Conservation (phyloP, 2,888 invertebrate genomes). For the Hyposoter dolosus region DNA sequence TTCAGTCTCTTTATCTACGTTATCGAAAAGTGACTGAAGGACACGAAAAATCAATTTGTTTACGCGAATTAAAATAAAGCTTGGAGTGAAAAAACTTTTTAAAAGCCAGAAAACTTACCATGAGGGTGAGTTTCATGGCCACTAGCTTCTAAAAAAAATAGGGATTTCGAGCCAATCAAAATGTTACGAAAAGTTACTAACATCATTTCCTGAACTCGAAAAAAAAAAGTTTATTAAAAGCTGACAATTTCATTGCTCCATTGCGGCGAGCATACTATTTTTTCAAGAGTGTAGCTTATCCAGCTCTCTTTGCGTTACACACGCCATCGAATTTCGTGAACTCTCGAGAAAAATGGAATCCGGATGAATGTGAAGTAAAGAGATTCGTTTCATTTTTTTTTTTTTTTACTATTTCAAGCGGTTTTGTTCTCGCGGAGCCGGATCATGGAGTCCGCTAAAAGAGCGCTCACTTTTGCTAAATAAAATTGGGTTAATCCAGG, state of each 20-base stretch:
- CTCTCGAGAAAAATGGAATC: slow-evolving; percentile 32
- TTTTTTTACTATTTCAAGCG: slow-evolving; percentile 4
- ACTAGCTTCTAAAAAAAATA: neutral
- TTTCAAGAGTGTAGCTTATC: slow-evolving; percentile 56
- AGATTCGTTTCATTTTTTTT: slow-evolving; percentile 39
- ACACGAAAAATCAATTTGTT: neutral
- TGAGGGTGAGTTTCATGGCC: neutral
- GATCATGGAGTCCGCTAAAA: slow-evolving; percentile 24
- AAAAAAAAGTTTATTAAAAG: slow-evolving; percentile 35
- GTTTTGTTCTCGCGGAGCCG: neutral
- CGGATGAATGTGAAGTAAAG: slow-evolving; percentile 48
- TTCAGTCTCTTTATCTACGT: neutral
- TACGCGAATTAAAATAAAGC: neutral
- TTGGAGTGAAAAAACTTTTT: neutral
- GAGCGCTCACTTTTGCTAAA: neutral
- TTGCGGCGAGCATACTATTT: slow-evolving; percentile 36
- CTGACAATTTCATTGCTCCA: slow-evolving; percentile 25
- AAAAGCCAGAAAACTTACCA: neutral
- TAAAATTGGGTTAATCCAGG: neutral
- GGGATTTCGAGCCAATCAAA: no score
- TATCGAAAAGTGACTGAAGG: neutral
- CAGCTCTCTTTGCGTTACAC: slow-evolving; percentile 18
- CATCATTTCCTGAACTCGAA: slow-evolving; percentile 12
- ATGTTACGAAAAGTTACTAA: neutral
- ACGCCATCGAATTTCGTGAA: slow-evolving; percentile 17